A percentile compares a stretch with the other conserved stretches of the same genome.
phyloP scores from a whole-genome alignment of 2,113 vertebrate genomes.

The Sceloporus tristichus region DNA sequence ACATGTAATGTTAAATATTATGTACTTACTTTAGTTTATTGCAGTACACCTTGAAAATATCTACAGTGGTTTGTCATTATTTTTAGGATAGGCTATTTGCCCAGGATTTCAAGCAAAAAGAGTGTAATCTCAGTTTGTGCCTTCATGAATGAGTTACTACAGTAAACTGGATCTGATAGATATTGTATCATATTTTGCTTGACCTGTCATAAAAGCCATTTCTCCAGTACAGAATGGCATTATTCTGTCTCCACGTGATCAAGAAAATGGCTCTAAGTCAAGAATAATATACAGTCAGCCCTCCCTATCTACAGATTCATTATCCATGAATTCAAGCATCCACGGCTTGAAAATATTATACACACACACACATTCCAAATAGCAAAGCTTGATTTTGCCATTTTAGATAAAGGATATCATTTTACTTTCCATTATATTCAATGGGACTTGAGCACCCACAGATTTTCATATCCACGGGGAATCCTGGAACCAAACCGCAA shows the following conservation, averaged over 20 bases:
- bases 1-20: not conserved
- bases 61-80: not conserved
- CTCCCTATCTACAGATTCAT: too few species aligned
- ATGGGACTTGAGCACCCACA: too few species aligned
- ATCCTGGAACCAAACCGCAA: too few species aligned
- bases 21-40: not conserved
- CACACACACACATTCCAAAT: too few species aligned
- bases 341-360: too few species aligned
- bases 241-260: not conserved
- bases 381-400: too few species aligned
- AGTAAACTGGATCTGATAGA: not conserved
- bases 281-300: not conserved
- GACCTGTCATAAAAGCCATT: not conserved
- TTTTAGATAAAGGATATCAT: too few species aligned
- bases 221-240: not conserved
- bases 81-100: not conserved
- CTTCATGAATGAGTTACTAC: conserved; percentile 8
- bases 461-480: too few species aligned
- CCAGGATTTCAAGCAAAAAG: not conserved
- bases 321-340: too few species aligned
- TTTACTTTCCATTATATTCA: too few species aligned
- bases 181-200: not conserved
- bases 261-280: not conserved
- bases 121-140: not conserved
- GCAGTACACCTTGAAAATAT: not conserved